phyloP scores from a whole-genome alignment of 2,888 invertebrate genomes.

The Rosalia funebris region DNA sequence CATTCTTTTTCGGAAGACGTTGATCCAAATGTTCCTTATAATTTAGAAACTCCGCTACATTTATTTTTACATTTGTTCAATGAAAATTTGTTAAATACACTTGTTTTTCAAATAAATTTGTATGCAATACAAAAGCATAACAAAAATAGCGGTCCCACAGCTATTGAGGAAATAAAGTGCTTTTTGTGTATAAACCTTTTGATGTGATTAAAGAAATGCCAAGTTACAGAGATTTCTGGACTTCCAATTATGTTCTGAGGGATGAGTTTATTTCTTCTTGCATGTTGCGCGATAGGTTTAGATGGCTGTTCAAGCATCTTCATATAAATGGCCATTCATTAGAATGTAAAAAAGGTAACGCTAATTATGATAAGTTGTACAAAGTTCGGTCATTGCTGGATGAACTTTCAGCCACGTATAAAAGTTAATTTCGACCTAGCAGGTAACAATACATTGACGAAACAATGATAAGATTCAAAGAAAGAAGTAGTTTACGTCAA shows the following conservation, averaged over 20 bases:
- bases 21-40: background rate
- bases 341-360: slow-evolving; percentile 27
- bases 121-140: background rate
- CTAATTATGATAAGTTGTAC: slow-evolving; percentile 37
- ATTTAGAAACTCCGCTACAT: background rate
- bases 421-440: background rate
- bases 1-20: background rate
- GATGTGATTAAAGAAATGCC: slow-evolving; percentile 42
- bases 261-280: slow-evolving; percentile 35
- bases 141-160: background rate
- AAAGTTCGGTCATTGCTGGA: slow-evolving; percentile 36
- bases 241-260: slow-evolving; percentile 31
- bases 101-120: background rate
- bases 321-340: slow-evolving; percentile 43
- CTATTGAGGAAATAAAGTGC: background rate
- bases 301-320: slow-evolving; percentile 39
- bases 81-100: background rate
- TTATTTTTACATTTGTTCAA: background rate
- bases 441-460: background rate
- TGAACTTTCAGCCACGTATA: background rate
- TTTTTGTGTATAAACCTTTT: slow-evolving; percentile 29
- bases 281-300: slow-evolving; percentile 40
- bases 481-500: background rate
- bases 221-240: slow-evolving; percentile 43
- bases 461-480: background rate